Evolutionary conservation across 1,140 invertebrate genomes (phyloP).

Genomic region (Drosophila asahinai): DNA sequence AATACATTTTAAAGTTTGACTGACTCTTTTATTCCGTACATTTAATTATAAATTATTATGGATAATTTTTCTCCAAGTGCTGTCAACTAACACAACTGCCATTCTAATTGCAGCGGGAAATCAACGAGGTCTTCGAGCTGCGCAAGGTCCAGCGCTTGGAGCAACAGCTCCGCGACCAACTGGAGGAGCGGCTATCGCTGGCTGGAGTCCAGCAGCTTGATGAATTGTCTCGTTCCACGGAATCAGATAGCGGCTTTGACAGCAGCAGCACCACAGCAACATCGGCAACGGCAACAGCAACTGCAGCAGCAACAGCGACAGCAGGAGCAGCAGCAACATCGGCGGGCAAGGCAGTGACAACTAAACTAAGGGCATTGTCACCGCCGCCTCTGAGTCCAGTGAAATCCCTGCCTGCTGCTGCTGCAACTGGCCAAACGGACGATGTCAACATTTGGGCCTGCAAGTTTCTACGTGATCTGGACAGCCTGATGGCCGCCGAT

Average conservation of each 20-base stretch:
- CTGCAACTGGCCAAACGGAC: conserved; percentile 34
- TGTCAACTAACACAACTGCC: conserved; percentile 57
- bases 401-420: background rate
- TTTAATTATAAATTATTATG: background rate
- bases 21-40: too few relatives aligned
- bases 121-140: conserved; percentile 84
- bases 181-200: conserved; percentile 49
- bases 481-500: conserved; percentile 80
- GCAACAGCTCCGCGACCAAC: conserved; percentile 60
- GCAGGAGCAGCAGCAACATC: conserved; percentile 13
- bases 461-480: conserved; percentile 84
- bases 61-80: conserved; percentile 9
- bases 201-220: conserved; percentile 58
- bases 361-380: conserved; percentile 73
- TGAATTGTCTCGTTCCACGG: conserved; percentile 83
- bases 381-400: conserved; percentile 64
- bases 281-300: conserved; percentile 13
- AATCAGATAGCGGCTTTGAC: conserved; percentile 83
- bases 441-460: conserved; percentile 84
- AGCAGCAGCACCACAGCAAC: conserved; percentile 71
- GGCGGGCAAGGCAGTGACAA: conserved; percentile 62
- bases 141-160: conserved; percentile 73
- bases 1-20: too few relatives aligned
- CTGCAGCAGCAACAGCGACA: conserved; percentile 18
- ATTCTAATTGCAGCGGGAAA: conserved; percentile 84